Evolutionary conservation across 2,113 vertebrate genomes (phyloP).

Genomic region (Saguinus midas): DNA sequence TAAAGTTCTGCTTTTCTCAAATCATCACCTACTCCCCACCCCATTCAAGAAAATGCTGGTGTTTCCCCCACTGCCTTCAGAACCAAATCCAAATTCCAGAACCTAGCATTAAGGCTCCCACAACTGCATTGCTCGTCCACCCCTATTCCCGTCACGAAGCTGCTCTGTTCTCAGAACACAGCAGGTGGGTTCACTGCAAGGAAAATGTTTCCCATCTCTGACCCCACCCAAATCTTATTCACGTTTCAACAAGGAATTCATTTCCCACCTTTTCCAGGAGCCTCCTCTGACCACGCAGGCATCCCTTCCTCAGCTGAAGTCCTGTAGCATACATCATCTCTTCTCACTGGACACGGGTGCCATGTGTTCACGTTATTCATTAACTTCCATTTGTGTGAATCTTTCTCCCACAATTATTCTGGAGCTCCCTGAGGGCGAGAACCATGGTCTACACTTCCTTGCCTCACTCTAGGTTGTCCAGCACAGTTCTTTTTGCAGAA

Average conservation of each 20-base stretch:
- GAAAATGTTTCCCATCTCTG: too few relatives aligned
- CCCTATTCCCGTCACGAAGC: neutral
- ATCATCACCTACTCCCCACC: too few relatives aligned
- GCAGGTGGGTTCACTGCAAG: fast-evolving
- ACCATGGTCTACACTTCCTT: neutral
- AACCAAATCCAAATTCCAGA: neutral
- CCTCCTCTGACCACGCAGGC: neutral
- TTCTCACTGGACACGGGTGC: neutral
- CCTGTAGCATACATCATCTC: neutral
- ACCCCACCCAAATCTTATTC: neutral
- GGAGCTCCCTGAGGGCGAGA: neutral
- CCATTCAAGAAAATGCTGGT: neutral
- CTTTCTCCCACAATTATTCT: neutral
- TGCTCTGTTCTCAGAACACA: neutral
- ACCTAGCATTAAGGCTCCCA: neutral
- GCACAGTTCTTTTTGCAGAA: neutral
- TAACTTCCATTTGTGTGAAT: neutral
- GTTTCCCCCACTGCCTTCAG: neutral
- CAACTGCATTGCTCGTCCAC: neutral
- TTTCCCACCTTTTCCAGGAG: neutral
- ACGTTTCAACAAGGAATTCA: neutral
- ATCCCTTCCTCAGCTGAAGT: neutral
- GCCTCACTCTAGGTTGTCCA: neutral
- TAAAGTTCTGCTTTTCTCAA: neutral
- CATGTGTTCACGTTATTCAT: neutral